Conservation (phyloP, 1,140 invertebrate species). For the Ceratina japonica region DNA sequence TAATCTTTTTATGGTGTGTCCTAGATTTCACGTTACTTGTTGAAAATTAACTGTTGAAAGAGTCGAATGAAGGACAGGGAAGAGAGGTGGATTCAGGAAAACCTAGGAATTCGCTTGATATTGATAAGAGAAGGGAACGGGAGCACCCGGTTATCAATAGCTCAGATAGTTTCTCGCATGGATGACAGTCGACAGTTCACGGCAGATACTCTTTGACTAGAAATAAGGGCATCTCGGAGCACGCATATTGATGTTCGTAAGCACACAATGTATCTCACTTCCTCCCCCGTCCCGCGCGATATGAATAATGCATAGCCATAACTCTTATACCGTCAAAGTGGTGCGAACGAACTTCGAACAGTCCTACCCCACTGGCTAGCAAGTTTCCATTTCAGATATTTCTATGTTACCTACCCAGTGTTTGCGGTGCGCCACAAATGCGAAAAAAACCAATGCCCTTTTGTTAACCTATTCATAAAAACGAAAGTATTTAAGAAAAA, state of each 20-base stretch:
- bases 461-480: no score
- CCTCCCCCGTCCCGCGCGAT: slow-evolving; percentile 38
- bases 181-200: not conserved
- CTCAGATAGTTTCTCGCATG: slow-evolving; percentile 14
- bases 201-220: slow-evolving; percentile 41
- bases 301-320: slow-evolving; percentile 66
- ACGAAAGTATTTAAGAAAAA: no score
- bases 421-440: slow-evolving; percentile 7
- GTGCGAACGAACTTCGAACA: slow-evolving; percentile 60
- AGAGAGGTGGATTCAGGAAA: no score
- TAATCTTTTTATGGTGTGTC: no score
- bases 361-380: not conserved
- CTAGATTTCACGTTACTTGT: no score
- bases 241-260: slow-evolving; percentile 67
- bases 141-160: slow-evolving; percentile 9
- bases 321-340: slow-evolving; percentile 60
- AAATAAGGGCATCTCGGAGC: slow-evolving; percentile 55
- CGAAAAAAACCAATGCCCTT: not conserved
- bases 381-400: slow-evolving; percentile 45
- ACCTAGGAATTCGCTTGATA: no score
- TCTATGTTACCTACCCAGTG: slow-evolving; percentile 1
- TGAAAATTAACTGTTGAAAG: no score
- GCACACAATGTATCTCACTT: slow-evolving; percentile 63
- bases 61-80: no score
- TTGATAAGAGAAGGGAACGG: not conserved